These are phyloP conservation scores for Conus betulinus DNA, from an alignment of 1,140 invertebrate species.

Conservation along the genomic window DNA sequence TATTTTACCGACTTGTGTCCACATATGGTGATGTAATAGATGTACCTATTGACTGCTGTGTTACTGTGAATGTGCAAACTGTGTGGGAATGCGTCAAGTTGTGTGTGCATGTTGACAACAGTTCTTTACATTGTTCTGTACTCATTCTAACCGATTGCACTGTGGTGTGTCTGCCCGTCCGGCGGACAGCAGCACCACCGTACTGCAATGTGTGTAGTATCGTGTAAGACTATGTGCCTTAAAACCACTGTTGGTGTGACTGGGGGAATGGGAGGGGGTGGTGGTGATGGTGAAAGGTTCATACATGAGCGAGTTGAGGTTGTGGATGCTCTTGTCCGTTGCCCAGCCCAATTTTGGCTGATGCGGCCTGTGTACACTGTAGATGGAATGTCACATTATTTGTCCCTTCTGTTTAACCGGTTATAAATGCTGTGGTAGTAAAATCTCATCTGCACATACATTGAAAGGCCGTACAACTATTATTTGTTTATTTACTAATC, in stretches of 20 bases:
- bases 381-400: too few species aligned
- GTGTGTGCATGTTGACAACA: slow-evolving; percentile 21
- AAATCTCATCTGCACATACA: too few species aligned
- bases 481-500: too few species aligned
- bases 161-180: neutral
- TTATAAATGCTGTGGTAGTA: too few species aligned
- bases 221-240: slow-evolving; percentile 25
- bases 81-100: slow-evolving; percentile 4
- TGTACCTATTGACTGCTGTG: neutral
- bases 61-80: neutral
- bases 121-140: slow-evolving; percentile 25
- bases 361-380: too few species aligned
- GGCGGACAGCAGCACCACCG: neutral
- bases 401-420: too few species aligned
- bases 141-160: slow-evolving; percentile 9
- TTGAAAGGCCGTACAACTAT: too few species aligned
- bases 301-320: too few species aligned
- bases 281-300: neutral
- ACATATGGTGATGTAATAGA: neutral
- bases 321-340: too few species aligned
- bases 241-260: slow-evolving; percentile 18
- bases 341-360: too few species aligned
- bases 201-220: slow-evolving; percentile 15
- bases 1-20: too few species aligned
- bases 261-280: neutral